Base-by-base conservation (phyloP, 2,888 invertebrate genomes). In the Erynnis tages region DNA sequence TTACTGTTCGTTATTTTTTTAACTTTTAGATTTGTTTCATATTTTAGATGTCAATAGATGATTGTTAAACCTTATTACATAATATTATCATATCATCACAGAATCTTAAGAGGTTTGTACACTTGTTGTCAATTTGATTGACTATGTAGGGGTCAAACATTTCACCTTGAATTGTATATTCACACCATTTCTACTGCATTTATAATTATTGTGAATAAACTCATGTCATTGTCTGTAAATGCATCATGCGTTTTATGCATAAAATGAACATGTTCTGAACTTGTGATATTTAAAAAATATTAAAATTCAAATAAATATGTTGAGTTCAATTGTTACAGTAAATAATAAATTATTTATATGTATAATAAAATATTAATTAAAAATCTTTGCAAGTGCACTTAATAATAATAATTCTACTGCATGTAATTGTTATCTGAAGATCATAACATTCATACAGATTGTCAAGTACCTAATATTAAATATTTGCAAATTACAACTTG, bases 101-200 rank as follows among this genome's bases (percentile, higher is more conserved):
- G 49, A 40, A 10, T n/a, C n/a, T n/a, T 44, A 55, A 54, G 37
- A 17, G 10, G 10, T 6, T 46, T 41, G 23, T 46, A 25, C 32
- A 55, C 19, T 56, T 54, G 41, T 54, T 56, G 56, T 59, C 59
- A 63, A 60, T 67, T 63, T 63, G 56, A 62, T 45, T 69, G 57
- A 68, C 72, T 71, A 67, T 62, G 57, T 63, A 72, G 67, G 73
- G 76, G 76, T 76, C 76, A 76, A 57, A 58, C 55, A 55, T 64
- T 56, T 72, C 63, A 73, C 74, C 69, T 75, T 71, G 62, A 59
- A 62, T 55, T 62, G 55, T 44, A 56, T 44, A 56, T 58, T 56
- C 45, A 50, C 5, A 19, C 6, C 2, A 4, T 13, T 14, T 34
- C 2, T 5, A 32, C 32, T 54, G 54, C 52, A 59, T 63, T 52